Conservation (phyloP, 1,140 invertebrate genomes). For the Hermetia illucens region DNA sequence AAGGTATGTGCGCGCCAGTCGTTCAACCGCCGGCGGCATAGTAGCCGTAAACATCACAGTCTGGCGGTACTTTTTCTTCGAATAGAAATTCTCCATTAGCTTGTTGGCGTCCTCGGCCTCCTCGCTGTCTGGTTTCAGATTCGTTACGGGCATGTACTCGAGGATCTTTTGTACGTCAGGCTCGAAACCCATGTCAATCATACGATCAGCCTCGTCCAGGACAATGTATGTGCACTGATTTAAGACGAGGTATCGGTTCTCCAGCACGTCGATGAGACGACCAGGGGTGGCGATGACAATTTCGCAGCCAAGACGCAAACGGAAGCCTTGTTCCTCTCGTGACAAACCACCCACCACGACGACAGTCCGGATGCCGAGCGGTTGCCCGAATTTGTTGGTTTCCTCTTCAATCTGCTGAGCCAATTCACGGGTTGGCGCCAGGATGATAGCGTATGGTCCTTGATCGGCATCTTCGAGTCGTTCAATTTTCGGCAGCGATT, state of each 20-base stretch:
- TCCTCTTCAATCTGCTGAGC: slow-evolving; percentile 99
- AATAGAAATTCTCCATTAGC: slow-evolving; percentile 87
- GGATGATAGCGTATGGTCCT: slow-evolving; percentile 98
- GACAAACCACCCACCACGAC: slow-evolving; percentile 97
- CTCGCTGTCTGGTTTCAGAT: slow-evolving; percentile 96
- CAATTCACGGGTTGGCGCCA: slow-evolving; percentile 96
- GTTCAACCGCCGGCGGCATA: slow-evolving; percentile 96
- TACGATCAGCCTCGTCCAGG: slow-evolving; percentile 91
- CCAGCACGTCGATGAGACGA: slow-evolving; percentile 96
- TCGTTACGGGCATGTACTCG: slow-evolving; percentile 96
- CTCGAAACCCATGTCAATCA: slow-evolving; percentile 99
- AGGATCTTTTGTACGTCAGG: slow-evolving; percentile 96
- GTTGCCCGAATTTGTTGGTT: slow-evolving; percentile 92
- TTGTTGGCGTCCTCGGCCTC: slow-evolving; percentile 92
- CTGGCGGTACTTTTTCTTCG: slow-evolving; percentile 96
- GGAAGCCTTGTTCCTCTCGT: slow-evolving; percentile 96
- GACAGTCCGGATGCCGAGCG: slow-evolving; percentile 88
- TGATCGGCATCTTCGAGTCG: slow-evolving; percentile 81
- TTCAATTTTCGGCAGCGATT: slow-evolving; percentile 91
- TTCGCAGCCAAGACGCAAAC: slow-evolving; percentile 93
- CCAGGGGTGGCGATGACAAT: slow-evolving; percentile 99
- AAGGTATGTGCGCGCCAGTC: slow-evolving; percentile 88
- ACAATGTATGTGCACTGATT: slow-evolving; percentile 92
- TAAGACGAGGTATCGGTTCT: slow-evolving; percentile 94
- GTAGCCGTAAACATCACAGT: slow-evolving; percentile 99